Percentiles rank a stretch among this genome's conserved stretches.
Evolutionary conservation across 2,113 vertebrate species (phyloP).

Genomic region (Daphoenositta chrysoptera): DNA sequence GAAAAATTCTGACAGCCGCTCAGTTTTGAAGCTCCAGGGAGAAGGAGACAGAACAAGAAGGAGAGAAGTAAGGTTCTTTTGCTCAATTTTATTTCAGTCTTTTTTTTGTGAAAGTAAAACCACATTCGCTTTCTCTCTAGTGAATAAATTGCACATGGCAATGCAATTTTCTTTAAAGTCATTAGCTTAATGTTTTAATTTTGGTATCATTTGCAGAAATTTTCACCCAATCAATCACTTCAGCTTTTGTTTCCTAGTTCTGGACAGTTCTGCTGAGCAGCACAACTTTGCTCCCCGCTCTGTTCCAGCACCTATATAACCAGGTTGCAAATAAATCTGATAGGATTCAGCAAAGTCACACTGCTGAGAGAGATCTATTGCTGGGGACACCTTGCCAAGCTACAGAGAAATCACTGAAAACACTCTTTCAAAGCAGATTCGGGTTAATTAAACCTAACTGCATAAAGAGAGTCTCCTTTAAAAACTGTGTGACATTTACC

Average conservation of each 20-base stretch:
- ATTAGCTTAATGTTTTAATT: conserved; percentile 70
- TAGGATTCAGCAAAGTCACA: neutral
- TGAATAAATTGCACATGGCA: conserved; percentile 58
- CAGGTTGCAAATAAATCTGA: neutral
- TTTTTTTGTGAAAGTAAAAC: neutral
- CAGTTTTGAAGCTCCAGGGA: conserved; percentile 47
- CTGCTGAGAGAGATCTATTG: neutral
- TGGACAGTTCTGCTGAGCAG: conserved; percentile 31
- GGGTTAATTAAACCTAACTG: conserved; percentile 42
- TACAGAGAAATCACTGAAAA: neutral
- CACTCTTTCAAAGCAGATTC: neutral
- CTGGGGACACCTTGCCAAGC: conserved; percentile 4
- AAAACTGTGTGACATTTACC: conserved; percentile 40
- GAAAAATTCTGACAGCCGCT: conserved; percentile 69
- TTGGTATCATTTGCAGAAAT: conserved; percentile 59
- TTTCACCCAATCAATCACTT: conserved; percentile 53
- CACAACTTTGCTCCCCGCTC: neutral
- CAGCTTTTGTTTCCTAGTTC: conserved; percentile 17
- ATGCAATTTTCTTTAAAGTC: conserved; percentile 68
- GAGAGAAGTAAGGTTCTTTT: neutral
- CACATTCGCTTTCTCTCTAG: neutral
- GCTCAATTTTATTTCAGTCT: neutral
- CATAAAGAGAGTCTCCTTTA: neutral
- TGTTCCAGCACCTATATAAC: neutral
- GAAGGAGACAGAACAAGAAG: neutral